phyloP scores from a whole-genome alignment of 1,140 invertebrate species.

The Galleria mellonella region DNA sequence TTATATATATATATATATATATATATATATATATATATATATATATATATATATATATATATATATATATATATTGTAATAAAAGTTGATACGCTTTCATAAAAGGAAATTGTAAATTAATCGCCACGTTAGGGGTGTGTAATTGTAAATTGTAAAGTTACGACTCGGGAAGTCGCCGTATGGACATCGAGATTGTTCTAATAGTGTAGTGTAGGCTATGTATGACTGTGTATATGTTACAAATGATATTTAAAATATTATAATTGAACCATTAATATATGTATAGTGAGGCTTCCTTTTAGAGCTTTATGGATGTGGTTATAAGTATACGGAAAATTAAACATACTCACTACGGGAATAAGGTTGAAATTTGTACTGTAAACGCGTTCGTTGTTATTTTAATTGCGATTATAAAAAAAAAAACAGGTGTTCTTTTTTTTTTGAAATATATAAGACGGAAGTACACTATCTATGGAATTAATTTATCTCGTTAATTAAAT shows the following conservation, averaged over 20 bases:
- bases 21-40: too few species aligned
- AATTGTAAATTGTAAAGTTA: slow-evolving; percentile 27
- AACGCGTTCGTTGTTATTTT: not conserved
- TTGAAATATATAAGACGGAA: too few species aligned
- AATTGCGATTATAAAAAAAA: too few species aligned
- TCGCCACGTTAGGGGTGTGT: slow-evolving; percentile 12
- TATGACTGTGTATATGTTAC: slow-evolving; percentile 66
- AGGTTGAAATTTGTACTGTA: slow-evolving; percentile 34
- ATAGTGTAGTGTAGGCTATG: slow-evolving; percentile 54
- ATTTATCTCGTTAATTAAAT: too few species aligned
- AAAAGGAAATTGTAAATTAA: slow-evolving; percentile 20
- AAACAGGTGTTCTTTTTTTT: too few species aligned
- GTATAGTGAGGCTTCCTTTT: slow-evolving; percentile 70
- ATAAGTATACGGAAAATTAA: slow-evolving; percentile 64
- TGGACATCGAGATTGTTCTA: slow-evolving; percentile 57
- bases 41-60: too few species aligned
- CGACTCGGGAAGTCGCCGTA: slow-evolving; percentile 25
- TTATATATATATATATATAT: too few species aligned
- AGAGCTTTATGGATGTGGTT: slow-evolving; percentile 67
- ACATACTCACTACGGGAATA: slow-evolving; percentile 56
- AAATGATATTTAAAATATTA: slow-evolving; percentile 64
- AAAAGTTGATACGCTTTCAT: slow-evolving; percentile 14
- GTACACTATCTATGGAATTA: too few species aligned
- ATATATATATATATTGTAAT: too few species aligned
- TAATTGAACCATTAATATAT: slow-evolving; percentile 49